Conservation (phyloP, 2,113 vertebrate species). For the Strix uralensis region DNA sequence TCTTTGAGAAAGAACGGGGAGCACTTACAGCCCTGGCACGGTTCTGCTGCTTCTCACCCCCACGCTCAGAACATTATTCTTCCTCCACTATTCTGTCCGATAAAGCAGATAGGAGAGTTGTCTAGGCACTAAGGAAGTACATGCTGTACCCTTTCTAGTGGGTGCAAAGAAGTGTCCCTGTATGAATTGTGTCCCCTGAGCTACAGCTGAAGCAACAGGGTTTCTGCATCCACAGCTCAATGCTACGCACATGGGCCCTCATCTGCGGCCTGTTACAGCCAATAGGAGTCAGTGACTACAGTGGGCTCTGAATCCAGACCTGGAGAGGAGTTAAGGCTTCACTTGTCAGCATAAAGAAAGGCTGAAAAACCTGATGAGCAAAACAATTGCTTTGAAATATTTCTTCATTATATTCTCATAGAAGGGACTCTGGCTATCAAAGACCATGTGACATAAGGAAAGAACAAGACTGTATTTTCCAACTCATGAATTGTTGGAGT, state of each 20-base stretch:
- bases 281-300: background rate
- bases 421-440: background rate
- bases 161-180: background rate
- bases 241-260: fast-evolving
- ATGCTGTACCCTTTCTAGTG: background rate
- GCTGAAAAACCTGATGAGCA: background rate
- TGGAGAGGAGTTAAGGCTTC: background rate
- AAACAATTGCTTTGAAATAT: background rate
- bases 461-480: background rate
- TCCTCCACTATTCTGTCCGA: background rate
- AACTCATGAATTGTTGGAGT: background rate
- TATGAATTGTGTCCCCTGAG: background rate
- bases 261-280: fast-evolving
- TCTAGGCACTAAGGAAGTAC: background rate
- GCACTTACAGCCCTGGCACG: background rate
- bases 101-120: background rate
- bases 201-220: background rate
- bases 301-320: background rate
- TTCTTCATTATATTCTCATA: background rate
- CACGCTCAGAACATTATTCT: background rate
- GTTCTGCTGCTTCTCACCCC: background rate
- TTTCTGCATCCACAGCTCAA: background rate
- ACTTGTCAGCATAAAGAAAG: background rate
- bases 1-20: background rate
- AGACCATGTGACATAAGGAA: background rate